phyloP scores from a whole-genome alignment of 2,888 invertebrate species.

The Drosophila planitibia region DNA sequence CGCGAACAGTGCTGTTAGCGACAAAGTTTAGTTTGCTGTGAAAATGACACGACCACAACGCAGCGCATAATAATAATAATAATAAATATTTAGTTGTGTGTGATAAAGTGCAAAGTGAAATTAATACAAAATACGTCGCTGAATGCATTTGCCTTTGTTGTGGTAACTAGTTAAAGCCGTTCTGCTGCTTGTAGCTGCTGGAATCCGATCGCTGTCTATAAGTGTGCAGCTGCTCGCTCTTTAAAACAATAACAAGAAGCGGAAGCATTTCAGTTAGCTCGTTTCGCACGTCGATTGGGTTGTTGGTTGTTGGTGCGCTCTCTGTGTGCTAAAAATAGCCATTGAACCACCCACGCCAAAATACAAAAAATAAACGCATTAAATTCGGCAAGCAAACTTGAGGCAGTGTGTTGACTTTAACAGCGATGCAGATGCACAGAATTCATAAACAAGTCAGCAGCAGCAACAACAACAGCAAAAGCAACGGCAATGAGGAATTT shows the following conservation, averaged over 20 bases:
- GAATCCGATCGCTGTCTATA: conserved; percentile 24
- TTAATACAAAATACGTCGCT: conserved; percentile 25
- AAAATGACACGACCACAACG: conserved; percentile 61
- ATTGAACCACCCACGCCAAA: conserved; percentile 68
- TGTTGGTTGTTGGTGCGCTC: conserved; percentile 29
- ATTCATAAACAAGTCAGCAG: conserved; percentile 38
- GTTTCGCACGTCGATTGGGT: conserved; percentile 47
- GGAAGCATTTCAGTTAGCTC: conserved; percentile 65
- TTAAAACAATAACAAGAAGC: conserved; percentile 66
- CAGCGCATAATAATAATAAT: conserved; percentile 54
- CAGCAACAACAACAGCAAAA: conserved; percentile 31
- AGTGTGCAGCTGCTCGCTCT: conserved; percentile 42
- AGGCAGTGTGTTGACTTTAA: conserved; percentile 46
- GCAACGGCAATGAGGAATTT: conserved; percentile 61
- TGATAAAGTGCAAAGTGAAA: conserved; percentile 29
- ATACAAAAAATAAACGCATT: conserved; percentile 31
- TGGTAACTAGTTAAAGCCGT: conserved; percentile 5
- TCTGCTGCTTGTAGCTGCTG: conserved; percentile 7
- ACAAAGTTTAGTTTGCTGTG: conserved; percentile 44
- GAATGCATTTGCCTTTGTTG: conserved; percentile 6
- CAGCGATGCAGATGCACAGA: conserved; percentile 53
- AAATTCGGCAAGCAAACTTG: conserved; percentile 55
- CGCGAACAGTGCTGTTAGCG: conserved; percentile 35
- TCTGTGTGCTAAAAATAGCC: conserved; percentile 75
- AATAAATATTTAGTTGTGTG: conserved; percentile 37